Evolutionary conservation across 2,797 vertebrate species (phyloP), one percentile per base, ranked within the genome.

Genomic region (Myripristis jacobus): DNA sequence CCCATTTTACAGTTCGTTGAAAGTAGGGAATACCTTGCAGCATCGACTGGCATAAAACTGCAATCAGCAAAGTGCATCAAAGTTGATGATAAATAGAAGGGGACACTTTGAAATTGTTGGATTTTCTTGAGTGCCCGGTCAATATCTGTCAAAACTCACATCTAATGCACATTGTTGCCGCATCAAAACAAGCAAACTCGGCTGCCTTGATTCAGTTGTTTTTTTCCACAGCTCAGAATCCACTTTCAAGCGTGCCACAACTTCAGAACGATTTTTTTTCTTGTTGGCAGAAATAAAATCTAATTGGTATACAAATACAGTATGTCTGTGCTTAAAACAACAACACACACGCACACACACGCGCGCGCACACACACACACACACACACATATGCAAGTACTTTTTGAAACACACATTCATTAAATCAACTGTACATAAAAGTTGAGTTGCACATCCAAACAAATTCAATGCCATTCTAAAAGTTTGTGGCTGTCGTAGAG

Each of bases 401-500:
- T 72, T 70, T 66, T 18, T 48, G 48, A 71, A 54, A 84, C 62
- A 77, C 66, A 70, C 57, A 75, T 84, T 89, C 62, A 81, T 78
- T 61, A 44, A 53, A 66, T 13, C 52, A 70, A 81, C 77, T 84
- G 69, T 72, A 85, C 75, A 87, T 51, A 77, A 82, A n/a, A 48
- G 62, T 77, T 25, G 46, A 6, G 2, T 77, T 66, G 73, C 64
- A 68, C 70, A 69, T 76, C 66, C 36, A 51, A 88, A 54, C 65
- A 70, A 67, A 65, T n/a, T 11, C 75, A 79, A 84, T 62, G 50
- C 73, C 54, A 43, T 76, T 70, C 50, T 75, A 73, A 69, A n/a
- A 46, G 0, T 81, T 56, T 77, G 81, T 84, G 75, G 51, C 75
- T 73, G 64, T 66, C 71, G 73, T 51, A 69, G 66, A 58, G 54